These are phyloP conservation scores for Bucorvus abyssinicus DNA, from an alignment of 2,797 vertebrate species.

Conservation along the genomic window DNA sequence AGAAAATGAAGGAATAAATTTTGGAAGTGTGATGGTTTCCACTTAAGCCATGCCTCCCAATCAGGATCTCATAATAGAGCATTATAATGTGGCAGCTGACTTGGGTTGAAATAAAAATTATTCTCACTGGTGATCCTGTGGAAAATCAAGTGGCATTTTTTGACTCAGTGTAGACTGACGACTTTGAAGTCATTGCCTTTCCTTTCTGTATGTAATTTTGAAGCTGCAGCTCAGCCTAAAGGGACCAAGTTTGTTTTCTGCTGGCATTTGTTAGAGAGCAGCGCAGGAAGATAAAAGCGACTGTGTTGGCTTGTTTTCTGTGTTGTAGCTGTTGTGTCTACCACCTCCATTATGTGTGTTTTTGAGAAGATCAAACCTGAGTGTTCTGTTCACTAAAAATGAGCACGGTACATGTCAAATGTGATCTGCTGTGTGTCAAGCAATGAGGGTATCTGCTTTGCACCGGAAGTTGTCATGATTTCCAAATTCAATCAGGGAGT, in stretches of 20 bases:
- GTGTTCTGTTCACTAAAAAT: not conserved
- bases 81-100: not conserved
- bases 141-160: not conserved
- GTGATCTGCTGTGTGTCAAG: not conserved
- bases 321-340: not conserved
- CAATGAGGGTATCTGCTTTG: not conserved
- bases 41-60: not conserved
- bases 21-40: not conserved
- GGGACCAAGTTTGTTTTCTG: not conserved
- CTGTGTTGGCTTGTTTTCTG: not conserved
- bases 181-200: not conserved
- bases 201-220: not conserved
- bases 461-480: not conserved
- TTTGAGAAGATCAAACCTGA: not conserved
- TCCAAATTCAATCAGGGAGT: not conserved
- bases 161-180: not conserved
- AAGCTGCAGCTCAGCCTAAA: not conserved
- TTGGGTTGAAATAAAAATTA: not conserved
- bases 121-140: not conserved
- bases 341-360: not conserved
- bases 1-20: not conserved
- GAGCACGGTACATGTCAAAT: not conserved
- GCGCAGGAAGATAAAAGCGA: not conserved
- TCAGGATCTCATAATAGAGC: not conserved
- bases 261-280: not conserved